Conservation (phyloP, 2,888 invertebrate species). For the Thymelicus acteon region DNA sequence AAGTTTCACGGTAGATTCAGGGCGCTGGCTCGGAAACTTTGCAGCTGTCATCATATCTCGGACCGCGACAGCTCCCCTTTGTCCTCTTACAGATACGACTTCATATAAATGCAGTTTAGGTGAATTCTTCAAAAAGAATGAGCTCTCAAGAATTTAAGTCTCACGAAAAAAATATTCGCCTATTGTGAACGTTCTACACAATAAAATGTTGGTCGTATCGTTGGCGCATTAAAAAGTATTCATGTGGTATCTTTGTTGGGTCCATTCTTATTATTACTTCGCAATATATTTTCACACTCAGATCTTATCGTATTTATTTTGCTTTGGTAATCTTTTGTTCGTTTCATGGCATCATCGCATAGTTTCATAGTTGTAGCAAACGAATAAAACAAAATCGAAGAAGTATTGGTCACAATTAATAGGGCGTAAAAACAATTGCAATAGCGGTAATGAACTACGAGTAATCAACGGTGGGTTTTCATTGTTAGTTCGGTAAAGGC, state of each 20-base stretch:
- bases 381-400: slow-evolving; percentile 4
- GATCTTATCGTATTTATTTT: slow-evolving; percentile 8
- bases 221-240: slow-evolving; percentile 84
- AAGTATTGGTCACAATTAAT: slow-evolving; percentile 51
- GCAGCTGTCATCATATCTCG: slow-evolving; percentile 80
- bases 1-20: slow-evolving; percentile 74
- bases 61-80: slow-evolving; percentile 72
- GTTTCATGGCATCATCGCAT: not conserved
- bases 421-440: slow-evolving; percentile 77
- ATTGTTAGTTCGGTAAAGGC: slow-evolving; percentile 60
- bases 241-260: slow-evolving; percentile 79
- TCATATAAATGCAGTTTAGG: slow-evolving; percentile 84
- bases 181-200: slow-evolving; percentile 71
- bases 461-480: slow-evolving; percentile 61
- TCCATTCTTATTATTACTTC: slow-evolving; percentile 67
- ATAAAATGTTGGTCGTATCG: slow-evolving; percentile 80
- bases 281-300: slow-evolving; percentile 74
- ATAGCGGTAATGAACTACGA: slow-evolving; percentile 72
- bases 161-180: slow-evolving; percentile 69
- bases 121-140: slow-evolving; percentile 75
- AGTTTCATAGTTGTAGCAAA: slow-evolving; percentile 7
- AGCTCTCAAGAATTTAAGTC: slow-evolving; percentile 74
- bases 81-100: slow-evolving; percentile 76
- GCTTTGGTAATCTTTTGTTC: slow-evolving; percentile 41
- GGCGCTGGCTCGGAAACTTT: slow-evolving; percentile 63